Evolutionary conservation across 2,797 vertebrate species (phyloP).

Genomic region (Poeciliopsis paucimaculata): DNA sequence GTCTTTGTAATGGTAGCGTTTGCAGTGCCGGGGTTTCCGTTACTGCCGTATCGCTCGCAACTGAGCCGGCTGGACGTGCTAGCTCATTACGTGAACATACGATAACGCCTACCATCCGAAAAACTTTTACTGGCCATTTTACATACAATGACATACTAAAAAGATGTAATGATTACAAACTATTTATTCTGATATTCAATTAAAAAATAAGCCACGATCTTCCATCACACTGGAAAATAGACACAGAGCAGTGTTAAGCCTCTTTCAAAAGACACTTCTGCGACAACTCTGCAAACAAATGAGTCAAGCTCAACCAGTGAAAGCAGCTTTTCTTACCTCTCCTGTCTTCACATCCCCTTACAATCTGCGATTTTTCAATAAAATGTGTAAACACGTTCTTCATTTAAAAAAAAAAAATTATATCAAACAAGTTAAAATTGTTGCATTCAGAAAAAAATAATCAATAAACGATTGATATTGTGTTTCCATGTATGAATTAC

Average conservation of each 20-base stretch:
- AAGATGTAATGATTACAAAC: background rate
- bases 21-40: constrained; percentile 79
- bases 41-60: background rate
- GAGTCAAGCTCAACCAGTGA: background rate
- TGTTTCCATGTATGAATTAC: background rate
- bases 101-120: background rate
- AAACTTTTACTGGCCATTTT: background rate
- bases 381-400: background rate
- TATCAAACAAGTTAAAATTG: background rate
- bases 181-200: background rate
- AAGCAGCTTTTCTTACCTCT: background rate
- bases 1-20: constrained; percentile 67
- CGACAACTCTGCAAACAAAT: background rate
- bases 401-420: background rate
- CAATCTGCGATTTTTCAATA: background rate
- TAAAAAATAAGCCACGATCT: background rate
- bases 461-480: background rate
- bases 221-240: background rate
- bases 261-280: background rate
- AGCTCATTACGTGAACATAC: background rate
- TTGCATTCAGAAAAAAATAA: background rate
- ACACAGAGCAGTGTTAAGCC: background rate
- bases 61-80: background rate
- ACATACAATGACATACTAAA: background rate
- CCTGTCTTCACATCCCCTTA: background rate